These are phyloP conservation scores for Girardinus metallicus DNA, from an alignment of 2,797 vertebrate species.

Conservation along the genomic window DNA sequence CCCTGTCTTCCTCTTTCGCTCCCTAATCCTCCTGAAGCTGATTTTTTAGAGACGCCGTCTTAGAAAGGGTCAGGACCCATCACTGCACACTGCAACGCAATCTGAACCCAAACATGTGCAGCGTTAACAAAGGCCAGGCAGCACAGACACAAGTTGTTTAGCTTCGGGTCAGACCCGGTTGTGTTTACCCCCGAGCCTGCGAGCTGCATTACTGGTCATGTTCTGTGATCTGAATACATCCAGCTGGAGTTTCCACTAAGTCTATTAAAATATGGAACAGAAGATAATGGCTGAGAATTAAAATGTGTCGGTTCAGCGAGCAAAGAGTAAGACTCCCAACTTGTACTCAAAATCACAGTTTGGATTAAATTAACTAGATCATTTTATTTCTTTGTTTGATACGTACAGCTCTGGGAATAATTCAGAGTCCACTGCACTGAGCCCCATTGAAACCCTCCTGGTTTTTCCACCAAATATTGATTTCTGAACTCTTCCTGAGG, in stretches of 20 bases:
- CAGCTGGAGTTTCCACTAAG: constrained; percentile 30
- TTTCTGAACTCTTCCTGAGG: too few relatives aligned
- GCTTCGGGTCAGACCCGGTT: constrained; percentile 25
- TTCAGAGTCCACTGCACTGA: too few relatives aligned
- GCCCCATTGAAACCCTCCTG: too few relatives aligned
- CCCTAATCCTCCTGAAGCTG: constrained; percentile 69
- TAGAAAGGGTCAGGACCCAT: constrained; percentile 66
- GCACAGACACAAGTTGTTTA: constrained; percentile 21
- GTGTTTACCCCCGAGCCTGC: constrained; percentile 46
- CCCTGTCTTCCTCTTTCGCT: constrained; percentile 54
- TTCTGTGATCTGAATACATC: constrained; percentile 40
- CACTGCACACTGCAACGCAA: constrained; percentile 47
- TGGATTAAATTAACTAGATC: neutral
- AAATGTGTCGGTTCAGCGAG: constrained; percentile 27
- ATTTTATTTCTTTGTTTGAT: neutral
- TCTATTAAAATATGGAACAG: constrained; percentile 39
- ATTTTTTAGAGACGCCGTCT: constrained; percentile 62
- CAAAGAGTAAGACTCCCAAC: constrained; percentile 13
- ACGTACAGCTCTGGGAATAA: too few relatives aligned
- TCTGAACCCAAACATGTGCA: constrained; percentile 36
- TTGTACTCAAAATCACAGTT: neutral
- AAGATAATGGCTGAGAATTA: constrained; percentile 15
- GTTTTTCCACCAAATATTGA: too few relatives aligned
- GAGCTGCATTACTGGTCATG: constrained; percentile 33
- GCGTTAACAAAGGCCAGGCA: constrained; percentile 33